Base-by-base conservation (phyloP, 1,140 invertebrate genomes). In the Musca vetustissima region DNA sequence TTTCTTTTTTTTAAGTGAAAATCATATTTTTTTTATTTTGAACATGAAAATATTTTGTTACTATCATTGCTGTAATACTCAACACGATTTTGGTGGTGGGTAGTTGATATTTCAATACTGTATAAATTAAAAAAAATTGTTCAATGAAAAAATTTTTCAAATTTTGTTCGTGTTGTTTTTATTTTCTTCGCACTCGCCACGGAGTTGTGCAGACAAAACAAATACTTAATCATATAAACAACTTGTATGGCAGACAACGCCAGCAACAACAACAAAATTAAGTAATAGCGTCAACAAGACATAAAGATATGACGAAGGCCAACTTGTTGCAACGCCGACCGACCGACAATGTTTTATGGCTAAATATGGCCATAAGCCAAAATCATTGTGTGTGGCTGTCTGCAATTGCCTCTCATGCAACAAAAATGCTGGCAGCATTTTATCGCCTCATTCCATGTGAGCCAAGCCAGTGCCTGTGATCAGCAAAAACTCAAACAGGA, bases 361-460 rank as follows among this genome's bases (percentile, higher is more conserved):
- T 43, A 61, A 43, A 61, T 61, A 61, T 61, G 57, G 57, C 57
- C 24, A 36, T 61, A 36, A 61, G 57, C 57, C 57, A 61, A 61
- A 17, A 61, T 43, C 22, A 61, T 32, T 61, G 19, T n/a, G 19
- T 61, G 28, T 61, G 55, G 13, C 7, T 52, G 49, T 19, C 55
- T 59, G 55, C 28, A 19, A 59, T 28, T 36, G 17, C 7, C 28
- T 52, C 49, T 13, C n/a, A 43, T 61, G 28, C 57, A 25, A 17
- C 55, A 59, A n/a, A n/a, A n/a, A 61, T 28, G 28, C 28, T 28
- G 28, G 28, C 36, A 43, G 36, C 36, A 43, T 43, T 43, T 43
- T 43, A 43, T 43, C 36, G 36, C 36, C 36, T 43, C 36, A 43
- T 43, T 43, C 36, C 36, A 43, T 43, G 8, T 8, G 6, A 43